A percentile compares a stretch with the other conserved stretches of the same genome.
phyloP scores from a whole-genome alignment of 2,113 vertebrate genomes.

The Macrotis lagotis region DNA sequence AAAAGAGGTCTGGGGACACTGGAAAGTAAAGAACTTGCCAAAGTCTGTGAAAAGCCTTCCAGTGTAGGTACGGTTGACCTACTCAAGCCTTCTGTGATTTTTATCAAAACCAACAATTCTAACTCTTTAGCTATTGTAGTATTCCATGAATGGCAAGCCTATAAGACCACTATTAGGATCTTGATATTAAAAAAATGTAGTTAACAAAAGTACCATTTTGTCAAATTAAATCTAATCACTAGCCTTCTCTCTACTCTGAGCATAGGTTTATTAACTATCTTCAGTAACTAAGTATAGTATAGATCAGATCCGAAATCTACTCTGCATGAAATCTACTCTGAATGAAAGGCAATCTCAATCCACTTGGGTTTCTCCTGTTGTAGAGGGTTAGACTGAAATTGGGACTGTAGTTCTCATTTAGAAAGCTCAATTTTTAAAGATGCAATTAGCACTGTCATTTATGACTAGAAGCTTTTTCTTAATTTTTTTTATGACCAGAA shows the following conservation, averaged over 20 bases:
- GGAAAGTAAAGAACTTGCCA: neutral
- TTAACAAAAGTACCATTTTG: neutral
- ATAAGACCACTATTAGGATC: neutral
- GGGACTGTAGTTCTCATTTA: neutral
- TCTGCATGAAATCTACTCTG: neutral
- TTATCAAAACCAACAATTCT: neutral
- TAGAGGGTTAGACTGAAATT: neutral
- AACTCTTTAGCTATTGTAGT: neutral
- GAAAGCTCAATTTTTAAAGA: neutral
- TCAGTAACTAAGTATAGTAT: neutral
- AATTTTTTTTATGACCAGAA: too few relatives aligned
- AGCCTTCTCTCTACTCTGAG: neutral
- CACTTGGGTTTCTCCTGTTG: neutral
- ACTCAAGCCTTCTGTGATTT: neutral
- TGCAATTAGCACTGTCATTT: neutral
- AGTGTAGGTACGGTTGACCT: neutral
- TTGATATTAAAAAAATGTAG: neutral
- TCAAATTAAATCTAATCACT: neutral
- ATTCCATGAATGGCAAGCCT: neutral
- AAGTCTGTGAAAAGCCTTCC: neutral
- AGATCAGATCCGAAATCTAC: neutral
- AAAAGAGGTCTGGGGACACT: too few relatives aligned
- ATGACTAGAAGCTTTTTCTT: neutral
- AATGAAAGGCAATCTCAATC: neutral
- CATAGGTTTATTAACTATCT: neutral